Evolutionary conservation across 2,888 invertebrate genomes (phyloP).

Genomic region (Rhyacophila evoluta): DNA sequence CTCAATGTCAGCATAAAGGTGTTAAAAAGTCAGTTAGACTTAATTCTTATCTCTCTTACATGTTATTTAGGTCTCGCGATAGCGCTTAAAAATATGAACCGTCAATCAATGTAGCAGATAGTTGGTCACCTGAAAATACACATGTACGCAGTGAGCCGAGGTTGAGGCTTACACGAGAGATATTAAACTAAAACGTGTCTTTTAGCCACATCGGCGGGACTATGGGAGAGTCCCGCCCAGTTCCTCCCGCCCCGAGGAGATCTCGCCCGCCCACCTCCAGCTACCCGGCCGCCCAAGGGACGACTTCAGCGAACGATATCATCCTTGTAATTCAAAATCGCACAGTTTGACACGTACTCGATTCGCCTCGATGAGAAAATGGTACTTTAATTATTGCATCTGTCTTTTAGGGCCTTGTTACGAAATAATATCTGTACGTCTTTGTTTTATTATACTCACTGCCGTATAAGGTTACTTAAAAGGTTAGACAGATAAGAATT

Average conservation of each 20-base stretch:
- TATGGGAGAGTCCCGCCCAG: background rate
- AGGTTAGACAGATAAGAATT: background rate
- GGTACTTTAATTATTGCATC: conserved; percentile 44
- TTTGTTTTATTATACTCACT: background rate
- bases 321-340: conserved; percentile 49
- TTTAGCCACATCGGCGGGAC: conserved; percentile 45
- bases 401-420: conserved; percentile 16
- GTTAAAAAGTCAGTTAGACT: no score
- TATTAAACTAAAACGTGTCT: conserved; percentile 54
- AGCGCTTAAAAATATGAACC: background rate
- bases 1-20: no score
- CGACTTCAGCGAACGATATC: conserved; percentile 37
- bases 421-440: background rate
- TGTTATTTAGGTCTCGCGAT: no score
- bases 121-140: conserved; percentile 15
- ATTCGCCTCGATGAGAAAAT: conserved; percentile 41
- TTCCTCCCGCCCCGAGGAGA: conserved; percentile 1
- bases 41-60: no score
- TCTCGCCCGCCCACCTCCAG: background rate
- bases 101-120: conserved; percentile 17
- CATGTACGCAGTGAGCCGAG: conserved; percentile 31
- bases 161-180: conserved; percentile 49
- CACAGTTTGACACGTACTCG: conserved; percentile 50
- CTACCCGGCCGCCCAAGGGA: conserved; percentile 22
- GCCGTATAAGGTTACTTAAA: background rate